Percentiles rank a stretch among this genome's conserved stretches.
Conservation (phyloP, 2,113 vertebrate genomes). For the Tilapia sparmanii region DNA sequence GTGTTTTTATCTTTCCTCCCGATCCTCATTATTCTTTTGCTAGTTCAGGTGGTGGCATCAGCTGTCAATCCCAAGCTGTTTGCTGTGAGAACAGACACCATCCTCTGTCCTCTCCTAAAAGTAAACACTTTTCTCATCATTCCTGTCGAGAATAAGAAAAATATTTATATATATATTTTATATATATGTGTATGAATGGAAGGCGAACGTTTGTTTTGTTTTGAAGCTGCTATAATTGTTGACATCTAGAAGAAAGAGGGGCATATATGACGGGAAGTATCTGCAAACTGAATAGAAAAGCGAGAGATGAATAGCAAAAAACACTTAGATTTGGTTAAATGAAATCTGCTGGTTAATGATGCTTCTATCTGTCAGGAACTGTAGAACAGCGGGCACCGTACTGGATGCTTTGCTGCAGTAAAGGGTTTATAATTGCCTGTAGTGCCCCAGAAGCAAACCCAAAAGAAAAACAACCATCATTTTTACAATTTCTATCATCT, state of each 20-base stretch:
- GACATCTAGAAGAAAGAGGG: background rate
- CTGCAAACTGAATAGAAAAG: background rate
- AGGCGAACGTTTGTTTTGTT: background rate
- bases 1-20: background rate
- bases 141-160: background rate
- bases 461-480: background rate
- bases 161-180: background rate
- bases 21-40: background rate
- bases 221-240: background rate
- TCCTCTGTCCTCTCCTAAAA: background rate
- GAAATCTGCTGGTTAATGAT: background rate
- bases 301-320: background rate
- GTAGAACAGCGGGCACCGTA: background rate
- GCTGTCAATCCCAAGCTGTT: conserved; percentile 8
- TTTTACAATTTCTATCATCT: background rate
- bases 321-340: background rate
- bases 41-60: background rate
- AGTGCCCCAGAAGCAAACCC: background rate
- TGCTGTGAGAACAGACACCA: background rate
- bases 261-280: background rate
- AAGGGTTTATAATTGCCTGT: background rate
- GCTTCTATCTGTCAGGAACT: background rate
- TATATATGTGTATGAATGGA: background rate
- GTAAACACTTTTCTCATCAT: background rate
- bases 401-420: background rate